Percentiles rank a stretch among this genome's conserved stretches.
Conservation (phyloP, 2,113 vertebrate genomes). For the Larimichthys crocea region DNA sequence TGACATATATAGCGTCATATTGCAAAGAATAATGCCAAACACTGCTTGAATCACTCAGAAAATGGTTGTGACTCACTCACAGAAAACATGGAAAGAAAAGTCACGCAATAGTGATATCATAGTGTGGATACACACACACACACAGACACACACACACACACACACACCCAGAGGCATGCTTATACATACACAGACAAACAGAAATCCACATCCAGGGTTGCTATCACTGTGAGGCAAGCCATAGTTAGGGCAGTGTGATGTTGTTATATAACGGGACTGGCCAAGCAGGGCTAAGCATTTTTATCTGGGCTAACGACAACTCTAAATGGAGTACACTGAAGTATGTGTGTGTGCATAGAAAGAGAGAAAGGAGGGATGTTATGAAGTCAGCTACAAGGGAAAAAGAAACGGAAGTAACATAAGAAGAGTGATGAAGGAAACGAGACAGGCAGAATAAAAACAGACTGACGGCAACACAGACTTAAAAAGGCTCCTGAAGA, state of each 20-base stretch:
- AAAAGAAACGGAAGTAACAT: not conserved
- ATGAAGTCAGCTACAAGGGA: conserved; percentile 25
- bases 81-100: conserved; percentile 25
- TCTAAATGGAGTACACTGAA: conserved; percentile 4
- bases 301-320: conserved; percentile 55
- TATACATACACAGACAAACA: conserved; percentile 36
- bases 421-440: not conserved
- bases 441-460: not conserved
- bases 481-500: conserved; percentile 24
- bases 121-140: not conserved
- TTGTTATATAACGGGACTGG: conserved; percentile 61
- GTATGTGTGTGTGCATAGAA: not conserved
- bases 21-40: not conserved
- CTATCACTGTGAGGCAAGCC: conserved; percentile 41
- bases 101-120: conserved; percentile 33
- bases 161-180: conserved; percentile 13
- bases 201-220: conserved; percentile 41
- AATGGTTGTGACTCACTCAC: not conserved
- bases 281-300: conserved; percentile 53
- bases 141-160: not conserved
- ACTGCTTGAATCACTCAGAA: not conserved
- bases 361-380: conserved; percentile 5
- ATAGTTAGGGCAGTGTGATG: conserved; percentile 45
- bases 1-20: not conserved
- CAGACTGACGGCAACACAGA: conserved; percentile 12